Conservation (phyloP, 2,888 invertebrate genomes). For the Schrankia costaestrigalis region DNA sequence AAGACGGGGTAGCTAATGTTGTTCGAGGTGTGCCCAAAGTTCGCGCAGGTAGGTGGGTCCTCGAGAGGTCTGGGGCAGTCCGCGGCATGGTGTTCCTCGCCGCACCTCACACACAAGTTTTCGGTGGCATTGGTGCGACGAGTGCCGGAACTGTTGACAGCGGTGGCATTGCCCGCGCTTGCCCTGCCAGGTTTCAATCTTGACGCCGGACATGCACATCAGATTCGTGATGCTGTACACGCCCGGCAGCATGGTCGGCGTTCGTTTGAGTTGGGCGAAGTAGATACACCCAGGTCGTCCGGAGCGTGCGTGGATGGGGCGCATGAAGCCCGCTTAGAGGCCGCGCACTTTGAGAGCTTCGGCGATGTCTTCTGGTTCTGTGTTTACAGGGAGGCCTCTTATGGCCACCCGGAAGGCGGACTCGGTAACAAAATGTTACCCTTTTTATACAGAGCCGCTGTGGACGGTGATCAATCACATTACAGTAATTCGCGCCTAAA, state of each 20-base stretch:
- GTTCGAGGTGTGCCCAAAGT: too few relatives aligned
- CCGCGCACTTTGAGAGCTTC: too few relatives aligned
- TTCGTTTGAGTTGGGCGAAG: constrained; percentile 1
- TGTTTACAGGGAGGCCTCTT: too few relatives aligned
- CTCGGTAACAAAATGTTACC: too few relatives aligned
- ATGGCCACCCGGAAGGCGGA: too few relatives aligned
- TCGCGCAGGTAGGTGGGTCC: too few relatives aligned
- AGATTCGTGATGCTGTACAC: constrained; percentile 9
- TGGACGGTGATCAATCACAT: too few relatives aligned
- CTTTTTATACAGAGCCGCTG: too few relatives aligned
- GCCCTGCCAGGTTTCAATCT: background rate
- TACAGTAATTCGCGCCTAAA: too few relatives aligned
- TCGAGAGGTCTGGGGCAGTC: background rate
- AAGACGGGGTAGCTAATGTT: too few relatives aligned
- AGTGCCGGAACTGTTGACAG: background rate
- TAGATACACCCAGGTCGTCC: constrained; percentile 14
- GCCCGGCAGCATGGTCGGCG: constrained; percentile 2
- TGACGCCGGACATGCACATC: constrained; percentile 5
- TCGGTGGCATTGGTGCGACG: background rate
- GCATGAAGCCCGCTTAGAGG: background rate
- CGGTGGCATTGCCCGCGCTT: background rate
- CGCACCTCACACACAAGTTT: background rate
- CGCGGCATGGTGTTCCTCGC: background rate
- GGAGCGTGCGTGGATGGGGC: constrained; percentile 1
- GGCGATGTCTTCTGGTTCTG: too few relatives aligned